Evolutionary conservation across 2,888 invertebrate genomes (phyloP).

Genomic region (Leucania comma): DNA sequence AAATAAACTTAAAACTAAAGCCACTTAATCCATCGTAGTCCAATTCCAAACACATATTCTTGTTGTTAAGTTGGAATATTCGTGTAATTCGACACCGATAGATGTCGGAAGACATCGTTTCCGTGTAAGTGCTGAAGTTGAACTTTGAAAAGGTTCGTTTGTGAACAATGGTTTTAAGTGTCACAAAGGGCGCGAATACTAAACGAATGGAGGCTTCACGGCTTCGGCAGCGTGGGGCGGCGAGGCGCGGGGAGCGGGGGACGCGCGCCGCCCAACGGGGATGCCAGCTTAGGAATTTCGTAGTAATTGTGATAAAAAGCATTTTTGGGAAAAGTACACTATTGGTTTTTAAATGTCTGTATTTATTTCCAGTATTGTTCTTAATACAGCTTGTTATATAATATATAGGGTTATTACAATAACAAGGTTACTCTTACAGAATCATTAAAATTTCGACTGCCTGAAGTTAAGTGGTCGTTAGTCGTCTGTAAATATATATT

Average conservation of each 20-base stretch:
- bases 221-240: slow-evolving; percentile 70
- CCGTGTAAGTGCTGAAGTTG: slow-evolving; percentile 71
- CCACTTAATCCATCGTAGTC: slow-evolving; percentile 39
- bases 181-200: slow-evolving; percentile 89
- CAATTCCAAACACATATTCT: slow-evolving; percentile 35
- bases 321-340: slow-evolving; percentile 1
- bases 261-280: slow-evolving; percentile 58
- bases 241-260: slow-evolving; percentile 61
- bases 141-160: slow-evolving; percentile 80
- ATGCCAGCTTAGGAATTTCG: slow-evolving; percentile 61
- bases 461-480: background rate
- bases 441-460: background rate
- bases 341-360: background rate
- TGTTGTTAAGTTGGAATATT: slow-evolving; percentile 27
- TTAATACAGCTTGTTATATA: background rate
- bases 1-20: slow-evolving; percentile 12
- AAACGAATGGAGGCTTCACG: slow-evolving; percentile 85
- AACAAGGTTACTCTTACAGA: background rate
- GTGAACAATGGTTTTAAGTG: slow-evolving; percentile 88
- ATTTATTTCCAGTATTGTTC: background rate
- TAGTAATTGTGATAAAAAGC: slow-evolving; percentile 9
- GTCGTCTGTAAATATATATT: background rate
- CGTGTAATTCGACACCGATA: slow-evolving; percentile 49
- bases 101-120: slow-evolving; percentile 64
- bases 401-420: background rate